phyloP scores from a whole-genome alignment of 2,888 invertebrate species.

The Melangyna quadrimaculata region DNA sequence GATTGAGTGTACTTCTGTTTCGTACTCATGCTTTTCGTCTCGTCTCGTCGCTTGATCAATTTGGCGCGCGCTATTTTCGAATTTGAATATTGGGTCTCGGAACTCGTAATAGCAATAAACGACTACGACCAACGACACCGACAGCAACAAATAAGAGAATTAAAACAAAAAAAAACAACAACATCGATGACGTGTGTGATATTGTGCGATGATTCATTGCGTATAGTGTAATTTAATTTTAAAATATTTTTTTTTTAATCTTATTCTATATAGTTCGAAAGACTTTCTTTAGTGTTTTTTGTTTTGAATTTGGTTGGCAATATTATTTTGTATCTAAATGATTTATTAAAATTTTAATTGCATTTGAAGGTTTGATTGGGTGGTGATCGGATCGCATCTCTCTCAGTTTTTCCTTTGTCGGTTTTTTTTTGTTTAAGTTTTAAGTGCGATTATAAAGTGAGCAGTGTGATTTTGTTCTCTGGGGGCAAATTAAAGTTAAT shows the following conservation, averaged over 20 bases:
- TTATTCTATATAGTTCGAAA: slow-evolving; percentile 34
- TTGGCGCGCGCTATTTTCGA: slow-evolving; percentile 72
- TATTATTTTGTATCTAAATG: slow-evolving; percentile 41
- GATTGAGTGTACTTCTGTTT: slow-evolving; percentile 26
- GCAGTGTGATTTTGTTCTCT: slow-evolving; percentile 8
- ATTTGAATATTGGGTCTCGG: slow-evolving; percentile 68
- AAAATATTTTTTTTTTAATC: slow-evolving; percentile 35
- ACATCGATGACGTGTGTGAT: slow-evolving; percentile 70
- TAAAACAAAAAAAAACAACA: slow-evolving; percentile 29
- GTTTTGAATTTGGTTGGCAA: neutral
- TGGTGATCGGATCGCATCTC: slow-evolving; percentile 39
- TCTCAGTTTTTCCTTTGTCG: neutral
- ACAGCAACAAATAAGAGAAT: slow-evolving; percentile 53
- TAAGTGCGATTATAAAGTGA: neutral
- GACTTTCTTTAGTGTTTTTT: slow-evolving; percentile 14
- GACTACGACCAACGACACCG: neutral
- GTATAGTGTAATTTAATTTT: slow-evolving; percentile 50
- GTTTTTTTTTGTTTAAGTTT: neutral
- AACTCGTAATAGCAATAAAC: slow-evolving; percentile 31
- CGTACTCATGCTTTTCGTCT: slow-evolving; percentile 27
- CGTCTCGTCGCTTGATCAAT: slow-evolving; percentile 51
- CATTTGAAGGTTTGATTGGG: slow-evolving; percentile 56
- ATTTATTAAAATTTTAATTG: slow-evolving; percentile 66
- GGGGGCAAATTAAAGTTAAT: slow-evolving; percentile 68
- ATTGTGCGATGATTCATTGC: slow-evolving; percentile 64